A percentile compares a stretch with the other conserved stretches of the same genome.
Evolutionary conservation across 2,888 invertebrate species (phyloP).

Genomic region (Conchocele bisecta): DNA sequence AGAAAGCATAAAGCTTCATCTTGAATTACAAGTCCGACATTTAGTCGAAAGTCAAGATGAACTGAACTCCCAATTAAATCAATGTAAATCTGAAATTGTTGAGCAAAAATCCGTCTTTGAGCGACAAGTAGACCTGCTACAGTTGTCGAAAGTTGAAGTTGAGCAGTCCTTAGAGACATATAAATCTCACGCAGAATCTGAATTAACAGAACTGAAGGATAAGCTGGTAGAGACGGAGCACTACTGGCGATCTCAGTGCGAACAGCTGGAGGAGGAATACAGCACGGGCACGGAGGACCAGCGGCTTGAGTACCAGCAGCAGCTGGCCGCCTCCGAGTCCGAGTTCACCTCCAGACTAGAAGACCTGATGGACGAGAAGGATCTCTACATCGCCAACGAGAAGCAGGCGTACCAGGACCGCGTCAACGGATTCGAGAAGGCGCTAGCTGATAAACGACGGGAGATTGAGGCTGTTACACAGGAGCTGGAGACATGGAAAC

Average conservation of each 20-base stretch:
- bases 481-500: slow-evolving; percentile 14
- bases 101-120: neutral
- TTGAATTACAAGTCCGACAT: too few relatives aligned
- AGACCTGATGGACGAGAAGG: slow-evolving; percentile 56
- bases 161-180: slow-evolving; percentile 20
- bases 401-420: slow-evolving; percentile 53
- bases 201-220: slow-evolving; percentile 20
- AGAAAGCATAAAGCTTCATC: too few relatives aligned
- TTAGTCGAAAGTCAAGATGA: neutral
- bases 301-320: slow-evolving; percentile 41
- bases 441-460: slow-evolving; percentile 47
- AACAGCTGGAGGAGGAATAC: slow-evolving; percentile 64
- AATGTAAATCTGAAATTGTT: neutral
- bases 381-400: slow-evolving; percentile 53
- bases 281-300: slow-evolving; percentile 54
- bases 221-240: slow-evolving; percentile 52
- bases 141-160: slow-evolving; percentile 12
- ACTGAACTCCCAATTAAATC: neutral
- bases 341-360: slow-evolving; percentile 48
- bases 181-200: neutral
- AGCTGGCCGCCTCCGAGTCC: slow-evolving; percentile 48
- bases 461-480: slow-evolving; percentile 29
- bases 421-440: slow-evolving; percentile 52
- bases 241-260: slow-evolving; percentile 67
- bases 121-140: neutral